Evolutionary conservation across 2,797 vertebrate species (phyloP).

Genomic region (Nyctibius grandis): DNA sequence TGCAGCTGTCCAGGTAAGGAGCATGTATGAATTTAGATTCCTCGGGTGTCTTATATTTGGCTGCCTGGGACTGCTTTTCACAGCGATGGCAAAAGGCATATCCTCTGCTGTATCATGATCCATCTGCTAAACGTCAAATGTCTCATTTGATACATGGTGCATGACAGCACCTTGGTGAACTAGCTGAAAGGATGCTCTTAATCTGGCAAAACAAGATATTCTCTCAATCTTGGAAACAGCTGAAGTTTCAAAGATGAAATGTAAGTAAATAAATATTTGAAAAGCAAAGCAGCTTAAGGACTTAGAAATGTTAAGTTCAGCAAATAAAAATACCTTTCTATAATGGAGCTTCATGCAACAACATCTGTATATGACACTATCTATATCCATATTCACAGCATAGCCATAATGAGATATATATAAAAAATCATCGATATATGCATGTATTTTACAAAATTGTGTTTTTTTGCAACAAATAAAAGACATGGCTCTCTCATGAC

Average conservation of each 20-base stretch:
- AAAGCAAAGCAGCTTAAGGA: not conserved
- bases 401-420: not conserved
- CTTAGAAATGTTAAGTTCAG: not conserved
- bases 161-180: not conserved
- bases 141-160: not conserved
- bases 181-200: not conserved
- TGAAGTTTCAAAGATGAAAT: not conserved
- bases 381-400: not conserved
- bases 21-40: not conserved
- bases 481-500: not conserved
- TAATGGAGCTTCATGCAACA: not conserved
- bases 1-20: not conserved
- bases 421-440: too few relatives aligned
- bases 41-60: not conserved
- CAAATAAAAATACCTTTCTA: not conserved
- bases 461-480: not conserved
- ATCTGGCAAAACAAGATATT: not conserved
- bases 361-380: not conserved
- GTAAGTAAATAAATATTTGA: not conserved
- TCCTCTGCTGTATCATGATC: not conserved
- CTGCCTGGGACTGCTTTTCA: not conserved
- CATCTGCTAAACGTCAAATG: not conserved
- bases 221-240: not conserved
- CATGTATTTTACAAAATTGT: not conserved
- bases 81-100: not conserved